These are phyloP conservation scores for Podabrus alpinus DNA, from an alignment of 2,888 invertebrate genomes.

Conservation along the genomic window DNA sequence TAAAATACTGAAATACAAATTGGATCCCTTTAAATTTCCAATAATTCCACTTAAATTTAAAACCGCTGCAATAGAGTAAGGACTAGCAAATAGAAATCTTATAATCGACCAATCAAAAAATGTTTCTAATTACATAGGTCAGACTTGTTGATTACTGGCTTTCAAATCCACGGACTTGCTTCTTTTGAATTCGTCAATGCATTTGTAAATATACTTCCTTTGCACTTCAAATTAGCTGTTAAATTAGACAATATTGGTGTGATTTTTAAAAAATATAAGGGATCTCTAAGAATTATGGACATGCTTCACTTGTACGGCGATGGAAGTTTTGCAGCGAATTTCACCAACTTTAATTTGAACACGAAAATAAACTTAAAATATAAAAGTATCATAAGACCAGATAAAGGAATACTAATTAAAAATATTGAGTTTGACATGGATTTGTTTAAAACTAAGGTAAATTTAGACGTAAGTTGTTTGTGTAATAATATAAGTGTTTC, in stretches of 20 bases:
- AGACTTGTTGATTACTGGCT: background rate
- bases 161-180: background rate
- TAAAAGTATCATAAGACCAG: background rate
- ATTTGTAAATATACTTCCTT: background rate
- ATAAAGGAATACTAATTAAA: background rate
- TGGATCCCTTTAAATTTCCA: background rate
- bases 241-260: background rate
- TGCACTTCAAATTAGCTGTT: background rate
- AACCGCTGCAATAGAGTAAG: background rate
- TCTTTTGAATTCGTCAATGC: background rate
- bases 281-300: background rate
- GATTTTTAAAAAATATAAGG: background rate
- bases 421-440: slow-evolving; percentile 6
- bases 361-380: background rate
- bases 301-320: background rate
- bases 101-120: too few species aligned
- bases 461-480: background rate
- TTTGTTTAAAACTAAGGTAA: slow-evolving; percentile 17
- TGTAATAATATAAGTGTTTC: background rate
- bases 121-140: background rate
- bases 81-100: too few species aligned
- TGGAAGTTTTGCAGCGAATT: background rate
- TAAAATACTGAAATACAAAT: background rate
- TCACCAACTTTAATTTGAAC: background rate
- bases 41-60: background rate